Conservation (phyloP, 2,888 invertebrate genomes). For the Drosophila putrida region DNA sequence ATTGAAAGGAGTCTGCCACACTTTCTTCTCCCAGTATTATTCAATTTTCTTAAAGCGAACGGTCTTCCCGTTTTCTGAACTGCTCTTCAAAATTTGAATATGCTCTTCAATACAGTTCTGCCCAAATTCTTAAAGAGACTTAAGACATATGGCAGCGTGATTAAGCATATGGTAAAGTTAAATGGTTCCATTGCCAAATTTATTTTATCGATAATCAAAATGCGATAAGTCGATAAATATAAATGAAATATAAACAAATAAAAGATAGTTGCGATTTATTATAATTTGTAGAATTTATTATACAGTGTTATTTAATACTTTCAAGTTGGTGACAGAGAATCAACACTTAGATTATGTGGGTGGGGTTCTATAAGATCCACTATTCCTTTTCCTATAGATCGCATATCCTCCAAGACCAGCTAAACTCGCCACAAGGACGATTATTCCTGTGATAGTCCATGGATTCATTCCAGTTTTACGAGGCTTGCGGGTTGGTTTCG, state of each 20-base stretch:
- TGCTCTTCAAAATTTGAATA: not conserved
- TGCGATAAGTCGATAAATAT: too few species aligned
- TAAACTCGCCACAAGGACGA: constrained; percentile 14
- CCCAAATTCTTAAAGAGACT: not conserved
- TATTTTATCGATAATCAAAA: not conserved
- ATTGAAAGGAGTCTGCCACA: too few species aligned
- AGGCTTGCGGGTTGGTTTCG: not conserved
- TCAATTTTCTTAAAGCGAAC: not conserved
- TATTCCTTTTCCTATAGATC: constrained; percentile 8
- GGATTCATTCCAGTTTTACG: constrained; percentile 3
- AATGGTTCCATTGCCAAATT: not conserved
- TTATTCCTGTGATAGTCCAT: constrained; percentile 30
- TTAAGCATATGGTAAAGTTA: not conserved
- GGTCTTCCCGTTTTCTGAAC: not conserved
- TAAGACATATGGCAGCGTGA: not conserved
- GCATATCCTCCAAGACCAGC: constrained; percentile 3
- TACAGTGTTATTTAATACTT: not conserved
- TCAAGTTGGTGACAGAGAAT: not conserved
- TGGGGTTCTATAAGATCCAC: constrained; percentile 2
- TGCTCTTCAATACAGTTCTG: not conserved
- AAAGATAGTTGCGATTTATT: too few species aligned
- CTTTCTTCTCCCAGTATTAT: too few species aligned
- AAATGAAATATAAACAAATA: too few species aligned
- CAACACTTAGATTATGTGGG: not conserved
- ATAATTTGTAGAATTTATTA: not conserved